phyloP scores from a whole-genome alignment of 2,113 vertebrate species.

The Platysteira castanea region DNA sequence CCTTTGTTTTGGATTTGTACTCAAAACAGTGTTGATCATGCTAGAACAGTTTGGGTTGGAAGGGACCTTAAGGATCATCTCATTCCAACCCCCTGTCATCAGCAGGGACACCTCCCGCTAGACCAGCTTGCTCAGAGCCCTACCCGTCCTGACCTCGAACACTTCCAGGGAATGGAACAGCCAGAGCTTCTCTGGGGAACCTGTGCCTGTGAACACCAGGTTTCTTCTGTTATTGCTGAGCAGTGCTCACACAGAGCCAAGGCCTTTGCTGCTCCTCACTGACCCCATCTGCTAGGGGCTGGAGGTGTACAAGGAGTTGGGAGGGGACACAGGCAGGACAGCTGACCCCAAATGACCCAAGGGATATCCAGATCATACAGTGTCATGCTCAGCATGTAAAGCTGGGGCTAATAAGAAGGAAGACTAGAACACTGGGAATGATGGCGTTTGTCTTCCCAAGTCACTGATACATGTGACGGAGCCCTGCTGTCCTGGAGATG shows the following conservation, averaged over 20 bases:
- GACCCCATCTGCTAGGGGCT: accelerated
- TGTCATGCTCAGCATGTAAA: not conserved
- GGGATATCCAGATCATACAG: not conserved
- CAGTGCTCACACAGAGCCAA: not conserved
- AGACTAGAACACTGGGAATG: not conserved
- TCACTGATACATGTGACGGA: accelerated
- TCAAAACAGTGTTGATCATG: not conserved
- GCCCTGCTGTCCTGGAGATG: not conserved
- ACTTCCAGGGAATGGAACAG: not conserved
- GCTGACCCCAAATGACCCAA: not conserved
- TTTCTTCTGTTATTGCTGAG: not conserved
- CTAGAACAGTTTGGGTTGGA: not conserved
- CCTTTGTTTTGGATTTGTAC: not conserved
- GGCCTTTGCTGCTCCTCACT: not conserved
- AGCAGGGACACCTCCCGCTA: not conserved
- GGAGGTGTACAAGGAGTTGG: not conserved
- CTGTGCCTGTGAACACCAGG: not conserved
- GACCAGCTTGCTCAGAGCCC: not conserved
- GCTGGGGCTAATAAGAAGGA: not conserved
- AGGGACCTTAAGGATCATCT: not conserved
- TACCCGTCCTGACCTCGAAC: not conserved
- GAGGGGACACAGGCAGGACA: not conserved
- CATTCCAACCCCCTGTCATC: not conserved
- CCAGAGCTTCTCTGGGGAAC: not conserved
- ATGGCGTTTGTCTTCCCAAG: not conserved